A percentile compares a stretch with the other conserved stretches of the same genome.
phyloP scores from a whole-genome alignment of 2,888 invertebrate species.

The Scrobipalpa costella region DNA sequence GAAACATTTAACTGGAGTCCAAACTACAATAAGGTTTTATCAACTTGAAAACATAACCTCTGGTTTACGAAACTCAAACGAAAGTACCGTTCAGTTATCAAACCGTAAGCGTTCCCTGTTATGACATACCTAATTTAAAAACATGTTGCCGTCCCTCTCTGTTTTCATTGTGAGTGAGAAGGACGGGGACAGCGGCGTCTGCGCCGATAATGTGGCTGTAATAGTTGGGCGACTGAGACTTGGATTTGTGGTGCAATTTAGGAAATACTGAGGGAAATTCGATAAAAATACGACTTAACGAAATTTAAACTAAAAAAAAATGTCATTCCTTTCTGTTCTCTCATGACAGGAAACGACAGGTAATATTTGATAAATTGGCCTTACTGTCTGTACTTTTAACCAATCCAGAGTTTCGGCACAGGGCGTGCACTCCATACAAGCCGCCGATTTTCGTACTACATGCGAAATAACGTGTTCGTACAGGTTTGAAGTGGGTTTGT shows the following conservation, averaged over 20 bases:
- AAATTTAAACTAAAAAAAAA: no score
- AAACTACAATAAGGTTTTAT: background rate
- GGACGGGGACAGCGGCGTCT: background rate
- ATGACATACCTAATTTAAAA: slow-evolving; percentile 20
- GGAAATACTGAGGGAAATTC: background rate
- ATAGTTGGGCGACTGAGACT: background rate
- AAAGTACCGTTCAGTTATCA: slow-evolving; percentile 14
- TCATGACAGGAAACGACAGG: no score
- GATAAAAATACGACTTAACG: background rate
- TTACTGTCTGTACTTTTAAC: no score
- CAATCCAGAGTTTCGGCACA: no score
- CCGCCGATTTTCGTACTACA: no score
- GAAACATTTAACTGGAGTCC: no score
- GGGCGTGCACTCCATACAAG: no score
- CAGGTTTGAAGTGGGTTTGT: no score
- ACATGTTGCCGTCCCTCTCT: slow-evolving; percentile 11
- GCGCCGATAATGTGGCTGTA: slow-evolving; percentile 13
- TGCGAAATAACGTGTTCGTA: no score
- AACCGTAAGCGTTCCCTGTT: slow-evolving; percentile 15
- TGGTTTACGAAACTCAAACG: background rate
- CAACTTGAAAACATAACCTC: background rate
- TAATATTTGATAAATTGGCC: no score
- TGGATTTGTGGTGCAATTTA: background rate
- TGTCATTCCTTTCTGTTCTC: no score
- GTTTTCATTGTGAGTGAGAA: background rate